These are phyloP conservation scores for Chironomus tentans DNA, from an alignment of 2,888 invertebrate species.

Conservation along the genomic window DNA sequence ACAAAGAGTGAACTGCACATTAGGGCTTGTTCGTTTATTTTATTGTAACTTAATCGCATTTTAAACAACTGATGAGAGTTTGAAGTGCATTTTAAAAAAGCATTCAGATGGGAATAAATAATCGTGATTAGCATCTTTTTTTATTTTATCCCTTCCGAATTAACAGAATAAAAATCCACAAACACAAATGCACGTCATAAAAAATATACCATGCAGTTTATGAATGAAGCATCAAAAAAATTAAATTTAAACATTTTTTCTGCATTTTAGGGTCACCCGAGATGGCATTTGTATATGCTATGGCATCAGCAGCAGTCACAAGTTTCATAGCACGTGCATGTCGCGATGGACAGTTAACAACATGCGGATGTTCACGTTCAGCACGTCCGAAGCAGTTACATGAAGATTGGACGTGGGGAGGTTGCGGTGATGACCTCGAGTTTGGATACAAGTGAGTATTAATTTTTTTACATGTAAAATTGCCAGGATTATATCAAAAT, in stretches of 20 bases:
- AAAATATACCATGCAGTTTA: no score
- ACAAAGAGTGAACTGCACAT: background rate
- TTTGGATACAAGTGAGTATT: conserved; percentile 81
- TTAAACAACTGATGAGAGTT: conserved; percentile 7
- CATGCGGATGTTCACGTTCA: conserved; percentile 83
- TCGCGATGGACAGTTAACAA: conserved; percentile 78
- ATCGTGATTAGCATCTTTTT: no score
- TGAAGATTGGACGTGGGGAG: conserved; percentile 95
- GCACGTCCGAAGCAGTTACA: conserved; percentile 73
- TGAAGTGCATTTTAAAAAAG: background rate
- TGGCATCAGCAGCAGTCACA: conserved; percentile 81
- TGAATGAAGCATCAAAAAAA: no score
- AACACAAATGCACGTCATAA: no score
- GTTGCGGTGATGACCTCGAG: conserved; percentile 94
- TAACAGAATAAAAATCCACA: no score
- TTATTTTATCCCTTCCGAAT: background rate
- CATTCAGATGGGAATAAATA: background rate
- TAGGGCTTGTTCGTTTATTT: background rate
- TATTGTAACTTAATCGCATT: conserved; percentile 15
- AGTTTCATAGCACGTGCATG: conserved; percentile 84
- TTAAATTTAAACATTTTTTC: background rate
- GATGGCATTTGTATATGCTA: conserved; percentile 85
- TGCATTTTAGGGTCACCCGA: conserved; percentile 61
- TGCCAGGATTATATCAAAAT: conserved; percentile 1
- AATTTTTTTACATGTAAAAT: background rate